phyloP scores from a whole-genome alignment of 2,888 invertebrate species.

The Eupithecia abbreviata region DNA sequence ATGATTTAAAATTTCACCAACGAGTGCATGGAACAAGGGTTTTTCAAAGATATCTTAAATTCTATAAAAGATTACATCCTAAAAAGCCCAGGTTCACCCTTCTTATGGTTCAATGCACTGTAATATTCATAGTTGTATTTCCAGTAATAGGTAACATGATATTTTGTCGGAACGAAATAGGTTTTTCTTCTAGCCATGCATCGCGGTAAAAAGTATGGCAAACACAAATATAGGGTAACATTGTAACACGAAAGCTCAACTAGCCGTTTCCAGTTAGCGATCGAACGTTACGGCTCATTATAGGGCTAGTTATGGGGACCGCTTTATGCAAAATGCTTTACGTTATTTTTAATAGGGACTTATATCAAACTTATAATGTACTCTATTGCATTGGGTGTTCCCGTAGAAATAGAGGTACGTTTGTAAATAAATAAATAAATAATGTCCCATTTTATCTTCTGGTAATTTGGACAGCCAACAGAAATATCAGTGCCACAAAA shows the following conservation, averaged over 20 bases:
- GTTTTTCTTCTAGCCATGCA: conserved; percentile 27
- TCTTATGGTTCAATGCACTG: no score
- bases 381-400: no score
- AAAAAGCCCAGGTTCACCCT: no score
- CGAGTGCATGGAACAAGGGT: background rate
- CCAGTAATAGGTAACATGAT: conserved; percentile 27
- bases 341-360: background rate
- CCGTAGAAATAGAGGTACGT: no score
- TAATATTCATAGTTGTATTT: conserved; percentile 19
- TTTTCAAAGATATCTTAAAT: background rate
- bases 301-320: conserved; percentile 69
- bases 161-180: conserved; percentile 24
- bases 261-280: conserved; percentile 69
- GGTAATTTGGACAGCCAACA: background rate
- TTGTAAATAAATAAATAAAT: no score
- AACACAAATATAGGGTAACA: conserved; percentile 52
- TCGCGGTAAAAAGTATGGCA: conserved; percentile 37
- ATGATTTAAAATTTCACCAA: background rate
- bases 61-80: no score
- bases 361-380: no score
- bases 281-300: conserved; percentile 78
- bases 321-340: conserved; percentile 52
- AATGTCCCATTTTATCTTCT: background rate
- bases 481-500: background rate
- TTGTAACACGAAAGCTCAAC: conserved; percentile 72